Percentiles rank a stretch among this genome's conserved stretches.
Conservation (phyloP, 2,888 invertebrate species). For the Rhamphomyia laevipes region DNA sequence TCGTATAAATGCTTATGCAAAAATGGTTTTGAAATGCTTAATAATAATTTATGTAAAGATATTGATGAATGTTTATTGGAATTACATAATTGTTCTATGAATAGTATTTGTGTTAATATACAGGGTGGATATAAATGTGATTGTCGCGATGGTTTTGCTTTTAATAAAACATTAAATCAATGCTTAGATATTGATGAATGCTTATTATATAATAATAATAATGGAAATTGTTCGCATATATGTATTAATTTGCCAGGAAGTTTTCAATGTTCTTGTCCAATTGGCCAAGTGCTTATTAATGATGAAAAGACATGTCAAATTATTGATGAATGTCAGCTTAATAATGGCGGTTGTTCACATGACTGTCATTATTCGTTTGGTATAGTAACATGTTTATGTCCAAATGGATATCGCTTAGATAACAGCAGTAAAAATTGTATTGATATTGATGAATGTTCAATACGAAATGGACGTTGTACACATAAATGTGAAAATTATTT, state of each 20-base stretch:
- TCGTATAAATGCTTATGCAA: conserved; percentile 43
- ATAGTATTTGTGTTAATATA: conserved; percentile 31
- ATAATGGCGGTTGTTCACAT: conserved; percentile 38
- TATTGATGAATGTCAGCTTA: conserved; percentile 41
- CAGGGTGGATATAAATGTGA: conserved; percentile 37
- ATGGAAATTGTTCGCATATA: conserved; percentile 39
- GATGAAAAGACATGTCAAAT: conserved; percentile 31
- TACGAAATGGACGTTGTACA: conserved; percentile 47
- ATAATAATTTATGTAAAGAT: conserved; percentile 26
- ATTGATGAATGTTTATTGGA: conserved; percentile 42
- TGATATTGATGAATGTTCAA: conserved; percentile 42
- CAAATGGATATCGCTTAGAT: conserved; percentile 41
- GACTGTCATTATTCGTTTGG: conserved; percentile 38
- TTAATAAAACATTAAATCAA: conserved; percentile 23
- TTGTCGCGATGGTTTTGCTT: conserved; percentile 39
- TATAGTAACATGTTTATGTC: conserved; percentile 44
- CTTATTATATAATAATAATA: conserved; percentile 15
- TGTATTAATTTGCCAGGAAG: conserved; percentile 33
- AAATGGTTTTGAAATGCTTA: conserved; percentile 32
- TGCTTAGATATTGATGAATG: conserved; percentile 44
- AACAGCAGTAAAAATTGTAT: conserved; percentile 35
- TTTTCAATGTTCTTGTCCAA: conserved; percentile 29
- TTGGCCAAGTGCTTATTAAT: conserved; percentile 20
- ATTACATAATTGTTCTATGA: conserved; percentile 24
- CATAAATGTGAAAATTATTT: conserved; percentile 42